These are phyloP conservation scores for Colius striatus DNA, from an alignment of 2,113 vertebrate species.

Conservation along the genomic window DNA sequence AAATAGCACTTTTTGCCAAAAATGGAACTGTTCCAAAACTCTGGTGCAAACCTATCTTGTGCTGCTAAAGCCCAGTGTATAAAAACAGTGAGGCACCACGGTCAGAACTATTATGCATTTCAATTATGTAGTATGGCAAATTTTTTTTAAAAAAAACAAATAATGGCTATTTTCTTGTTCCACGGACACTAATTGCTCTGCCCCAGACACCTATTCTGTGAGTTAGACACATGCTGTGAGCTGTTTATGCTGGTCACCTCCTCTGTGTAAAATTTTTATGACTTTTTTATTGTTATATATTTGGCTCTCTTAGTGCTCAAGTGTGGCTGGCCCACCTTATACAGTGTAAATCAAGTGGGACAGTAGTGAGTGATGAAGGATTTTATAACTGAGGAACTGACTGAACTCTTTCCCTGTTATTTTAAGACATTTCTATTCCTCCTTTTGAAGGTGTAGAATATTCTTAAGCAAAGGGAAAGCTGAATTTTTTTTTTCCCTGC, in stretches of 20 bases:
- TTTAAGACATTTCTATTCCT: background rate
- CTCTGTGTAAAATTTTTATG: constrained; percentile 39
- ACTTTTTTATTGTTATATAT: constrained; percentile 39
- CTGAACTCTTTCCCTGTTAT: background rate
- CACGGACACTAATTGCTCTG: background rate
- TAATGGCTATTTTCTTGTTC: background rate
- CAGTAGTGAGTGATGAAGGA: constrained; percentile 52
- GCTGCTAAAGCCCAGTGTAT: background rate
- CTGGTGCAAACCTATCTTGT: background rate
- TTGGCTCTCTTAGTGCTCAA: background rate
- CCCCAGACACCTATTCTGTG: background rate
- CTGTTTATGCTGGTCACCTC: constrained; percentile 42
- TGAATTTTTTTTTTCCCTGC: background rate
- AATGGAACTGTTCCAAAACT: background rate
- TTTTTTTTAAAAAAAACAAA: background rate
- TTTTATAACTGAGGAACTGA: constrained; percentile 22
- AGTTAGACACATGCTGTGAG: background rate
- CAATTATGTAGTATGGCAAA: background rate
- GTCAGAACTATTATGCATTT: background rate
- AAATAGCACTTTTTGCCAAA: background rate
- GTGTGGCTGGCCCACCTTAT: background rate
- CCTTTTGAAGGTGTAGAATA: background rate
- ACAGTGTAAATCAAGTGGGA: constrained; percentile 23
- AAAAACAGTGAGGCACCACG: background rate
- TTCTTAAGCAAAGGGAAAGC: background rate